These are phyloP conservation scores for Pterocles burchelli DNA, from an alignment of 2,113 vertebrate species.

Conservation along the genomic window DNA sequence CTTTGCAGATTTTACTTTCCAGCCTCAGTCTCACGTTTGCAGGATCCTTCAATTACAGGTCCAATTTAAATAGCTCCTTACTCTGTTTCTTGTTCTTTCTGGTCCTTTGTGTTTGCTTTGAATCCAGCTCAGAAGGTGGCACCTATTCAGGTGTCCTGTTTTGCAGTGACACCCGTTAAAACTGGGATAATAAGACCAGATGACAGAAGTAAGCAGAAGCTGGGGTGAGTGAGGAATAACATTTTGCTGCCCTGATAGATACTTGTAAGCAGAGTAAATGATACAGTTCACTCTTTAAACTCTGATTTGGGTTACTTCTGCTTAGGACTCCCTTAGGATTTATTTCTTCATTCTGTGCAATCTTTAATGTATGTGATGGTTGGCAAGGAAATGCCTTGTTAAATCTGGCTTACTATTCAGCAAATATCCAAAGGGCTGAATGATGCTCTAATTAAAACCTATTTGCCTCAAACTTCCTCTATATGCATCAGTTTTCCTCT, in stretches of 20 bases:
- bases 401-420: conserved; percentile 1
- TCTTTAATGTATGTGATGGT: not conserved
- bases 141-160: not conserved
- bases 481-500: not conserved
- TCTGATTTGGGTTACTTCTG: not conserved
- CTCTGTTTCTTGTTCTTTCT: not conserved
- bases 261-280: not conserved
- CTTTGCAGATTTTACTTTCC: not conserved
- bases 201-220: not conserved
- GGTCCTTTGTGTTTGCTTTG: not conserved
- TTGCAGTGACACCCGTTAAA: not conserved
- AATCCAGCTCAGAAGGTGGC: not conserved
- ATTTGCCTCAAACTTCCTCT: conserved; percentile 21
- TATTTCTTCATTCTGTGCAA: not conserved
- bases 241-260: not conserved
- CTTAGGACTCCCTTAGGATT: not conserved
- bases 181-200: not conserved
- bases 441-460: conserved; percentile 41
- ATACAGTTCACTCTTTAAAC: not conserved
- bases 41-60: not conserved
- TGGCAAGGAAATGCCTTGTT: conserved; percentile 35
- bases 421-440: conserved; percentile 42
- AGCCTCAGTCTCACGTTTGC: not conserved
- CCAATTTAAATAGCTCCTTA: not conserved
- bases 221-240: not conserved